Evolutionary conservation across 2,113 vertebrate species (phyloP).

Genomic region (Psittacus erithacus): DNA sequence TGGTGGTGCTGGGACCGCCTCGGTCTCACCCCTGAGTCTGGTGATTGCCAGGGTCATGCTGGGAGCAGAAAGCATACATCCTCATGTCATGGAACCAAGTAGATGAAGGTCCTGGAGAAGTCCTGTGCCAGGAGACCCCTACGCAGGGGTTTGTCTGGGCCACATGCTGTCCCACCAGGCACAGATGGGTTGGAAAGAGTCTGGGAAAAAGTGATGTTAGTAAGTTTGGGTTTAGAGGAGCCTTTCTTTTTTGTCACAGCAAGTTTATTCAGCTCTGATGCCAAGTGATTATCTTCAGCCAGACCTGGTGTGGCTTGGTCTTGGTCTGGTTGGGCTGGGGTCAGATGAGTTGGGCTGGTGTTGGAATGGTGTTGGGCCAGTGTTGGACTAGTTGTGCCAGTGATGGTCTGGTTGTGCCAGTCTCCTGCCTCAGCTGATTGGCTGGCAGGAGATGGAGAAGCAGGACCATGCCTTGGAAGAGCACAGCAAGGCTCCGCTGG

Average conservation of each 20-base stretch:
- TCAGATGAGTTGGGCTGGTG: not conserved
- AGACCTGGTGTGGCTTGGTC: not conserved
- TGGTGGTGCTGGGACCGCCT: not conserved
- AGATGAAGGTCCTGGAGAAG: rapidly evolving
- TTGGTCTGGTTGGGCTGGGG: not conserved
- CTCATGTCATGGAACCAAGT: not conserved
- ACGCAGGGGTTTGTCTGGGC: not conserved
- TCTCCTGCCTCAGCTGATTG: not conserved
- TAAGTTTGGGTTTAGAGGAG: not conserved
- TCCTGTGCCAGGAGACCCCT: not conserved
- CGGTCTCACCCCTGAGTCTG: not conserved
- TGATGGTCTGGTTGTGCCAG: not conserved
- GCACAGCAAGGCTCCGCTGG: not conserved
- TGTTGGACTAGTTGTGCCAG: not conserved
- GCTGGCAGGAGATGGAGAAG: not conserved
- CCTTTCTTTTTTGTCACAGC: not conserved
- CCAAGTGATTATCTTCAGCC: not conserved
- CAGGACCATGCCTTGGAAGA: not conserved
- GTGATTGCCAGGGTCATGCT: not conserved
- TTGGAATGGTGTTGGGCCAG: not conserved
- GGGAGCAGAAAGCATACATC: not conserved
- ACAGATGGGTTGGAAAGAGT: not conserved
- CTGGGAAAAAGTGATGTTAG: not conserved
- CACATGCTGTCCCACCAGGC: not conserved
- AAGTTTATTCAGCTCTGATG: not conserved